phyloP scores from a whole-genome alignment of 92 coral and sea anemone genomes.

The Diadumene lineata region DNA sequence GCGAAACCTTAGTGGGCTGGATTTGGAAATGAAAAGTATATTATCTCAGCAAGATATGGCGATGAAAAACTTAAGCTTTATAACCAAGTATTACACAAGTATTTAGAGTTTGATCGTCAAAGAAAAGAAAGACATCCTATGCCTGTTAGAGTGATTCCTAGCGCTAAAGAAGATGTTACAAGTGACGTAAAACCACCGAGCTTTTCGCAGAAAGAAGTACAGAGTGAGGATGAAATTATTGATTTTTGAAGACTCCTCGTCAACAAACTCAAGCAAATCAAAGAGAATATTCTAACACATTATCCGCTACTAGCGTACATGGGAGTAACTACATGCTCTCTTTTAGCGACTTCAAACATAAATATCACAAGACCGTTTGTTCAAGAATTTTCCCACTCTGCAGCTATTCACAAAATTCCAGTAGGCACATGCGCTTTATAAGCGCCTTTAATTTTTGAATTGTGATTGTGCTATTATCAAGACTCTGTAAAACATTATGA shows the following conservation, averaged over 20 bases:
- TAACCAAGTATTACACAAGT: slow-evolving; percentile 37
- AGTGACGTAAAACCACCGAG: background rate
- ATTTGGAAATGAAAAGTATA: slow-evolving; percentile 30
- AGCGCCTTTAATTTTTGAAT: background rate
- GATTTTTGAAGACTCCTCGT: slow-evolving; percentile 5
- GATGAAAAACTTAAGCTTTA: slow-evolving; percentile 40
- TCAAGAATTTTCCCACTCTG: background rate
- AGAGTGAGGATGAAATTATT: slow-evolving; percentile 12
- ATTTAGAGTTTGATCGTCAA: slow-evolving; percentile 23
- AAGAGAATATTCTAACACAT: slow-evolving; percentile 37
- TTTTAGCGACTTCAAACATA: slow-evolving; percentile 9
- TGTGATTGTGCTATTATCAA: background rate
- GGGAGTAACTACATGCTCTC: slow-evolving; percentile 38
- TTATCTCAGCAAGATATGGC: slow-evolving; percentile 28
- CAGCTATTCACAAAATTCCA: no score
- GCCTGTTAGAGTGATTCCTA: slow-evolving; percentile 8
- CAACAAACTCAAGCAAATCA: slow-evolving; percentile 31
- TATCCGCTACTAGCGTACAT: slow-evolving; percentile 32
- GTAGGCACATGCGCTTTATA: background rate
- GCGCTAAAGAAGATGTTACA: background rate
- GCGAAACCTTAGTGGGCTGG: slow-evolving; percentile 23
- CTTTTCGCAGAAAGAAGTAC: slow-evolving; percentile 3
- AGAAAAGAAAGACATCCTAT: slow-evolving; percentile 1
- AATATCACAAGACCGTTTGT: background rate
- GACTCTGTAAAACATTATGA: slow-evolving; percentile 32